Conservation (phyloP, 2,888 invertebrate genomes). For the Priocnemis perturbator region DNA sequence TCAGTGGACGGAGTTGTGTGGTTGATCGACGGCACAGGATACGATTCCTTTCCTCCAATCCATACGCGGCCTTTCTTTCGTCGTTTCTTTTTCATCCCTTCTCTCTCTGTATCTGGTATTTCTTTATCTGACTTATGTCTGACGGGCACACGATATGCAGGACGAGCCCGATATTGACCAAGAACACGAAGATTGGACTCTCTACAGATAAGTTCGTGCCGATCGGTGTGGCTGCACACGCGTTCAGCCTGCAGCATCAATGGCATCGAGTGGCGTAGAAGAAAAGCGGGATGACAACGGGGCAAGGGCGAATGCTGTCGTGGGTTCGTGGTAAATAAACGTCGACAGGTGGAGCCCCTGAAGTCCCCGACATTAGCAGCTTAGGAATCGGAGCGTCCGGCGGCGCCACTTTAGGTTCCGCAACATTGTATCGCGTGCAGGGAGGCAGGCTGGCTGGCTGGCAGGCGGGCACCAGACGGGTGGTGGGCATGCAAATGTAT, state of each 20-base stretch:
- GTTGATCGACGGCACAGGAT: too few relatives aligned
- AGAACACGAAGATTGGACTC: too few relatives aligned
- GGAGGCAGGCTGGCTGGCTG: too few relatives aligned
- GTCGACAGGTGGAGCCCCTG: constrained; percentile 59
- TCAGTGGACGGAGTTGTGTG: too few relatives aligned
- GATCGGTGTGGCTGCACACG: neutral
- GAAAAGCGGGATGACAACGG: constrained; percentile 47
- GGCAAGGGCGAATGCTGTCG: constrained; percentile 11
- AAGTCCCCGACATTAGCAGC: constrained; percentile 47
- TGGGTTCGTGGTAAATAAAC: constrained; percentile 45
- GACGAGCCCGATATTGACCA: too few relatives aligned
- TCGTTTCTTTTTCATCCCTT: too few relatives aligned
- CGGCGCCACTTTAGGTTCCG: constrained; percentile 56
- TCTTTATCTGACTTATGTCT: neutral
- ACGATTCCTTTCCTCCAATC: too few relatives aligned
- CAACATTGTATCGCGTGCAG: constrained; percentile 23
- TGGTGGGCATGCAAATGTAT: too few relatives aligned
- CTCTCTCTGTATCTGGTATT: neutral
- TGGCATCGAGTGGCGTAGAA: constrained; percentile 34
- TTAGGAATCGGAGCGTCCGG: constrained; percentile 55
- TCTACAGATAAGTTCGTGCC: too few relatives aligned
- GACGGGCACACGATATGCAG: too few relatives aligned
- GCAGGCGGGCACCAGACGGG: constrained; percentile 17
- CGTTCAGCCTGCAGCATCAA: constrained; percentile 30
- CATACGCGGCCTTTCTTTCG: constrained; percentile 10